Evolutionary conservation across 1,140 invertebrate genomes (phyloP), one percentile per base, ranked within the genome.

Genomic region (Prorops nasuta): DNA sequence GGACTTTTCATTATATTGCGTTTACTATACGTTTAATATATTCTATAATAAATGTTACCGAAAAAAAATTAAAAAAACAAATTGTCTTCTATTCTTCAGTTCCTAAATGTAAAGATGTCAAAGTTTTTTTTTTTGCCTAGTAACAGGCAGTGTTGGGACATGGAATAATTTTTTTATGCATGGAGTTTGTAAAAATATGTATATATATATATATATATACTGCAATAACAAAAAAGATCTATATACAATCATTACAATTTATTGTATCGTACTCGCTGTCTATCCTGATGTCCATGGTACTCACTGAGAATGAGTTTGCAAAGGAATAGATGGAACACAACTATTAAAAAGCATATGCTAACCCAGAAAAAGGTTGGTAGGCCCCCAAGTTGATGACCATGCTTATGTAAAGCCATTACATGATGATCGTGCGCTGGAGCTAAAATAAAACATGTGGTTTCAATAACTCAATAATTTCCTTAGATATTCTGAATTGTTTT

Each of bases 291-390:
- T 53, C 85, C 86, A 69, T 87, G 90, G 74, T 91, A 94, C 69
- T 96, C 94, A 62, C 91, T 94, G 72, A 92, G 90, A 55, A 98
- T 92, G 43, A 98, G 81, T 78, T 94, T 94, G 77, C 91, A 92
- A 7, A 98, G 81, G 79, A 98, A 98, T 52, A 97, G 77, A 79
- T 98, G 95, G 76, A 98, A 98, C 54, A 96, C 82, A 52, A 95
- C 81, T 56, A 98, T 92, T 47, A 98, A 81, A 66, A 92, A 86
- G 63, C 87, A 87, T 56, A 98, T 89, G 14, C 91, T 88, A 1
- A 94, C 84, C 95, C 95, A 97, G 76, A 98, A 96, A 28, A 97
- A 78, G 0, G 90, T 90, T 16, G 94, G 94, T 45, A 97, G 74
- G 1, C 93, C 92, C 37, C 92, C 93, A 49, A 94, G 81, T 57